Base-by-base conservation (phyloP, 1,140 invertebrate species). In the Leptopilina boulardi region DNA sequence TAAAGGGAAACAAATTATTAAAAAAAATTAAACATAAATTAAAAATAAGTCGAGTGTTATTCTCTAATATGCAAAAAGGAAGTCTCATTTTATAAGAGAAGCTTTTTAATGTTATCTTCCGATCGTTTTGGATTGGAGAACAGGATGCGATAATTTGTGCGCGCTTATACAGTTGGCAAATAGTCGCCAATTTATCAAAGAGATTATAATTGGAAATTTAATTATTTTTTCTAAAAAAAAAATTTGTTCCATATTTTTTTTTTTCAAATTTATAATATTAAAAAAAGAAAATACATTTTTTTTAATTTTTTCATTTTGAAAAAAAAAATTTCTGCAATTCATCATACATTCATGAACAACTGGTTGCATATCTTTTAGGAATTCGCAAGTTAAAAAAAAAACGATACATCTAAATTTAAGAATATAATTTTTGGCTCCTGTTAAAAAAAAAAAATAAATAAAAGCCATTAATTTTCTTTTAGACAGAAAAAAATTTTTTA, bases 61-160 rank as follows among this genome's bases (percentile, higher is more conserved):
- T 42, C 13, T 42, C 9, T n/a, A n/a, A n/a, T n/a, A 42, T 42
- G 41, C n/a, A 21, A 66, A 66, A 66, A 10, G 56, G 56, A 66
- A 66, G 56, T 66, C 56, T 13, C 23, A 15, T 26, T 66, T 66
- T 23, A 23, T n/a, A 47, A n/a, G 0, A 66, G 56, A n/a, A 66
- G 56, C 56, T 66, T 66, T n/a, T 66, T 26, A 26, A 15, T 66
- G 21, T 30, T 26, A 30, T 66, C 23, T 66, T 66, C 56, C 56
- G 56, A 66, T 66, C 21, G 19, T 13, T 66, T 66, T 30, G 19
- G 23, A 66, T 66, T 66, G 56, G 9, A 9, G 56, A 66, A 21
- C 56, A 13, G 56, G 56, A 66, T 66, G 56, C 56, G 56, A 66
- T 66, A 59, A 59, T 59, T 66, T 23, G 23, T 8, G 34, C 34